Conservation (phyloP, 2,797 vertebrate species). For the Valencia hispanica region DNA sequence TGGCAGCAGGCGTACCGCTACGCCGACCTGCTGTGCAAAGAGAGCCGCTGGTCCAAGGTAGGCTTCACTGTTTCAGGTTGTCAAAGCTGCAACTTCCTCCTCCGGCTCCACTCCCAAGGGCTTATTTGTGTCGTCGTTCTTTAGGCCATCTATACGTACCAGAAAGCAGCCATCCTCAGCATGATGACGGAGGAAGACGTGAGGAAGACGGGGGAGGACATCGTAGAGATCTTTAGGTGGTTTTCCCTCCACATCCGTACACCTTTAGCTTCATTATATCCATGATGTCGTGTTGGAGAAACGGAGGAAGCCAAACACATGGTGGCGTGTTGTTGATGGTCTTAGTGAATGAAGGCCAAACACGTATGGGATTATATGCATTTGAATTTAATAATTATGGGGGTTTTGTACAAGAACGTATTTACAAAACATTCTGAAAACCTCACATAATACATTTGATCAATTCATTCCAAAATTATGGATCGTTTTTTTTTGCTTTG, state of each 20-base stretch:
- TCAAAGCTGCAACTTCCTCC: too few relatives aligned
- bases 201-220: constrained; percentile 84
- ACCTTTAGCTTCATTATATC: neutral
- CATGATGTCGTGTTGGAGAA: too few relatives aligned
- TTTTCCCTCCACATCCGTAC: neutral
- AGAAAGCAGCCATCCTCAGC: constrained; percentile 94
- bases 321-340: neutral
- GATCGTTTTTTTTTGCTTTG: neutral
- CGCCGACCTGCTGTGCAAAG: constrained; percentile 91
- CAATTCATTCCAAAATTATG: too few relatives aligned
- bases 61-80: too few relatives aligned
- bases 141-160: constrained; percentile 94
- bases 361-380: neutral
- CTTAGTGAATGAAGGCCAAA: neutral
- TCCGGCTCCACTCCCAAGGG: neutral
- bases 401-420: too few relatives aligned
- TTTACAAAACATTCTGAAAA: neutral
- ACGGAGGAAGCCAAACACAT: neutral
- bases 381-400: too few relatives aligned
- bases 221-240: constrained; percentile 90
- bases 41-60: constrained; percentile 98
- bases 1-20: constrained; percentile 92
- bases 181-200: constrained; percentile 91
- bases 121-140: neutral
- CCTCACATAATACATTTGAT: neutral